These are phyloP conservation scores for Bombus terrestris DNA, from an alignment of 1,140 invertebrate species.

Conservation along the genomic window DNA sequence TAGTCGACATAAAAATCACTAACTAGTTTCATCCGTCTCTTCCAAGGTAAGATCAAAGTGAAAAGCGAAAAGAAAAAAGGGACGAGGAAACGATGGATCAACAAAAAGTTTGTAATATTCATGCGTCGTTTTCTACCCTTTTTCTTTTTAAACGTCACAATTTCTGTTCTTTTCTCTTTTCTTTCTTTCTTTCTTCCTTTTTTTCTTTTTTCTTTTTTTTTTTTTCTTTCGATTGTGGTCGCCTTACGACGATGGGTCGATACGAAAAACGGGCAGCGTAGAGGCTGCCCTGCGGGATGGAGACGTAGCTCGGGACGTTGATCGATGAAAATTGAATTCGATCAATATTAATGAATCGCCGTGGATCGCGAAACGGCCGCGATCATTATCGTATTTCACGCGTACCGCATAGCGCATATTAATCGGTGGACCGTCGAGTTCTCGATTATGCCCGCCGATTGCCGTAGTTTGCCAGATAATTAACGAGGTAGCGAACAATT, in stretches of 20 bases:
- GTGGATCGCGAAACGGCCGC: slow-evolving; percentile 30
- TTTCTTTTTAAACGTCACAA: background rate
- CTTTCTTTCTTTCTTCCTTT: background rate
- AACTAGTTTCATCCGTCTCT: slow-evolving; percentile 2
- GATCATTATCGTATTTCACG: slow-evolving; percentile 53
- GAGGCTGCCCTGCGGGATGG: background rate
- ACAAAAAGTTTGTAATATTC: background rate
- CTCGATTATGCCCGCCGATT: slow-evolving; percentile 17
- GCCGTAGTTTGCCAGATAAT: slow-evolving; percentile 20
- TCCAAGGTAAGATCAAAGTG: slow-evolving; percentile 1
- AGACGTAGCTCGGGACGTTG: slow-evolving; percentile 21
- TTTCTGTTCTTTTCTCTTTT: background rate
- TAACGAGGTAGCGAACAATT: slow-evolving; percentile 34
- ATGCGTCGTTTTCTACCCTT: background rate
- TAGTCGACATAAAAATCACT: background rate
- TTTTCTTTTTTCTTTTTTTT: too few relatives aligned
- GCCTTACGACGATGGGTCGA: background rate
- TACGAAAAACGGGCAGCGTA: too few relatives aligned
- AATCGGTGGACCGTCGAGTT: slow-evolving; percentile 22
- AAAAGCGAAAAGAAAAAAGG: background rate
- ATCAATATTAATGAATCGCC: slow-evolving; percentile 59
- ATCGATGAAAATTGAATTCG: slow-evolving; percentile 55
- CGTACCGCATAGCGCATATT: slow-evolving; percentile 48
- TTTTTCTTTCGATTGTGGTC: background rate
- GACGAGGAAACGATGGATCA: background rate